Base-by-base conservation (phyloP, 2,797 vertebrate species). In the Trematomus bernacchii region DNA sequence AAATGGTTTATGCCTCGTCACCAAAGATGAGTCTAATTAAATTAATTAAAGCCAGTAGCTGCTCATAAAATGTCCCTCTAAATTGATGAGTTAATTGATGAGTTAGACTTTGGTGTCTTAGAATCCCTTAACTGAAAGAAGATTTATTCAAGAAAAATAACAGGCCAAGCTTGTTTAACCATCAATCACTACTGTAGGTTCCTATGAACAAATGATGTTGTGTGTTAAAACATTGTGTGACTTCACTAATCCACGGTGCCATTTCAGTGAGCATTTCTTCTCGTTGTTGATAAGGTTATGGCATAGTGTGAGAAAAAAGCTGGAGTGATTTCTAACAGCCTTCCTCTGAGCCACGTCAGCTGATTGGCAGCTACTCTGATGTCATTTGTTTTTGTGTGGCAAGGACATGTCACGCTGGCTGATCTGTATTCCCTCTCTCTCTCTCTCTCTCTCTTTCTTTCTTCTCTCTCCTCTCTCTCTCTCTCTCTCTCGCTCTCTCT, bases 281-380 rank as follows among this genome's bases (percentile, higher is more conserved):
- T 12, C 37, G 9, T 8, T 44, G 76, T 68, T 73, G 53, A 69
- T 62, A 14, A 37, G 47, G 42, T 72, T 61, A 37, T 27, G 63
- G 54, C 59, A 13, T 58, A 63, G 44, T 76, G 76, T 82, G 58
- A 44, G 53, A 72, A 69, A 68, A 55, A 50, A 63, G 63, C 76
- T 76, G 54, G 57, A 30, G 71, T 76, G 74, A 52, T 71, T 76
- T 81, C 65, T 40, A 74, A 65, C 78, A 46, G 82, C 54, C 58
- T 80, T 59, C 61, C 63, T 79, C 81, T 71, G 83, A 88, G 78
- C 87, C 85, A 74, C 73, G 68, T 84, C 87, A 83, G 83, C 88
- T 92, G 93, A 94, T 90, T 89, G 88, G 77, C 91, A 85, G 81
- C 74, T 70, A 66, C 73, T 87, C 89, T 95, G 91, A 92, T 92